Evolutionary conservation across 2,888 invertebrate genomes (phyloP), one percentile per base, ranked within the genome.

Genomic region (Cerastis leucographa): DNA sequence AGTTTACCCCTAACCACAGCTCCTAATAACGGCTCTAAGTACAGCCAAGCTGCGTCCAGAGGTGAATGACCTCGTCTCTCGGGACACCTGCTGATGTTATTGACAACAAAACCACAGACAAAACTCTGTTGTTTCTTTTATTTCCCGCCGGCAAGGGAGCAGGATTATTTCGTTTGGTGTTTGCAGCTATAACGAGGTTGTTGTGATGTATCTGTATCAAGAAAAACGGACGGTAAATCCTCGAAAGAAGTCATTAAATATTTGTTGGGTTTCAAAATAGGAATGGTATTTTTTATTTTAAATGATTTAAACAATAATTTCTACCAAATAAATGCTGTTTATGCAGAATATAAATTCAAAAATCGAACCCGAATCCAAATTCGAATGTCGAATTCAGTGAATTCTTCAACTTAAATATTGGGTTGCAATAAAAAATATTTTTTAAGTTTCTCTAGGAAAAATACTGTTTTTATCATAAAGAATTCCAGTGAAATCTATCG

Each of bases 31-130:
- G 89, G 89, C 77, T 80, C 80, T 91, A 91, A 91, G 90, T 88
- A 89, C 88, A 90, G 87, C 76, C 90, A 89, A 87, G 88, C 89
- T 89, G 82, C 78, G 78, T 80, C 82, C 85, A 79, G 89, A 92
- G 95, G 94, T 95, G 93, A 94, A 94, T 91, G 95, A 94, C 95
- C 95, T 89, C 90, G 81, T 95, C 91, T 95, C 91, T 83, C 89
- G 94, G 94, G 95, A 95, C 94, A 94, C 94, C 95, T 94, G 93
- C 94, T 94, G 95, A 95, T 96, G 96, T 95, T 95, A 95, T 95
- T 95, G 96, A 96, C 96, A 96, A 94, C 94, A 92, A 86, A 81
- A 81, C 81, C 81, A 81, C 81, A 81, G 78, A 81, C 81, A 81
- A 81, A 88, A 88, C 87, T 91, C 90, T 91, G 91, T 91, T 92